Evolutionary conservation across 1,140 invertebrate species (phyloP).

Genomic region (Bombus consobrinus): DNA sequence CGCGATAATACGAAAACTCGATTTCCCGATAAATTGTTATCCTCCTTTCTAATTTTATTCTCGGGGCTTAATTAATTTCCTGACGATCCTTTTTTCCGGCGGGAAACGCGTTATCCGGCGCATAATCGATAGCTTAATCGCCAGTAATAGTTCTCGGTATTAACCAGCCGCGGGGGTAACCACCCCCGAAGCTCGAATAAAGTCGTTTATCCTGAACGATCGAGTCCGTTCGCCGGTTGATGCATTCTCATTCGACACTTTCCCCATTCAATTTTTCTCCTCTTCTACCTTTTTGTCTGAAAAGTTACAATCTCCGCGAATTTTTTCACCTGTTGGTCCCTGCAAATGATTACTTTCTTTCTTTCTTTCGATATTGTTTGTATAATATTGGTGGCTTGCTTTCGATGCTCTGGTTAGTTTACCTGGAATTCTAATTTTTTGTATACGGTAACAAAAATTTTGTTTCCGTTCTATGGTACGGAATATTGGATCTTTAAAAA

Average conservation of each 20-base stretch:
- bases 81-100: slow-evolving; percentile 24
- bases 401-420: too few relatives aligned
- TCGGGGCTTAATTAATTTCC: slow-evolving; percentile 63
- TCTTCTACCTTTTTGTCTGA: background rate
- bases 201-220: slow-evolving; percentile 54
- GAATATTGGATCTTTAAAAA: too few relatives aligned
- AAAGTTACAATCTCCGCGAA: background rate
- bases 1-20: slow-evolving; percentile 49
- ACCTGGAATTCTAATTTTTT: background rate
- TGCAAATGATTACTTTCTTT: background rate
- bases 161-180: slow-evolving; percentile 48
- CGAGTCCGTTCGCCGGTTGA: slow-evolving; percentile 25
- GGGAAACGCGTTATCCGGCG: slow-evolving; percentile 2
- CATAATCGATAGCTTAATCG: slow-evolving; percentile 67
- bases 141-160: slow-evolving; percentile 63
- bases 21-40: slow-evolving; percentile 63
- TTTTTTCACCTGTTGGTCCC: background rate
- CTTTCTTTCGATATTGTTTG: background rate
- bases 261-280: background rate
- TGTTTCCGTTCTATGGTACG: too few relatives aligned
- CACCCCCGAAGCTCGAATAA: slow-evolving; percentile 40
- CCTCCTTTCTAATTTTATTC: slow-evolving; percentile 61
- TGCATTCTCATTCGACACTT: background rate
- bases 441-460: too few relatives aligned
- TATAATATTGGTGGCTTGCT: background rate